Base-by-base conservation (phyloP, 2,888 invertebrate species). In the Phaedon cochleariae region DNA sequence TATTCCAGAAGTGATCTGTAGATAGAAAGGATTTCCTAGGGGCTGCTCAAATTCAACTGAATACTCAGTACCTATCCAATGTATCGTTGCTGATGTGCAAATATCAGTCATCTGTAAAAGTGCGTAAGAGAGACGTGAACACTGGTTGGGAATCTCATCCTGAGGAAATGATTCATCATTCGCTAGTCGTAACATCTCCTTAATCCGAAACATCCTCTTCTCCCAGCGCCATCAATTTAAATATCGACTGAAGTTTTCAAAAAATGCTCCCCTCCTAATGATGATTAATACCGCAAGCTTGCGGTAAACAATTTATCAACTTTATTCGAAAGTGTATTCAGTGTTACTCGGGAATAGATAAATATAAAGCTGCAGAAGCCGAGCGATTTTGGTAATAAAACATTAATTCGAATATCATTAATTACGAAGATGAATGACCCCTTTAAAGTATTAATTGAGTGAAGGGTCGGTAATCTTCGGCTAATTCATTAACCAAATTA, bases 381-480 rank as follows among this genome's bases (percentile, higher is more conserved):
- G 73, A 75, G 72, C 73, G 77, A 76, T 77, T 74, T 74, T 72
- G 70, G 77, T 77, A 79, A 80, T 81, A 80, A 80, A 79, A 80
- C 79, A 80, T 80, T 81, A 80, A 81, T 81, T 81, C 78, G 71
- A 72, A 75, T 76, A 76, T 77, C 80, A 80, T 81, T 79, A 80
- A 81, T 81, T 80, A 79, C 70, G 73, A 81, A 79, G 81, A 81
- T 81, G 77, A 79, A 81, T 80, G 79, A 77, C 78, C 77, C n/a
- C 75, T 74, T 77, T 79, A 77, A 78, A 80, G 78, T 77, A 78
- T 78, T 79, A 81, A 81, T 80, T 80, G 79, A 78, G 76, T 78
- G 74, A 73, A 73, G 77, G 76, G 74, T 71, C 15, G 41, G 3
- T 4, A 41, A 15, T 15, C 15, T 41, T 41, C 1, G 10, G 15